phyloP scores from a whole-genome alignment of 2,888 invertebrate species.

The Drosophila koepferae region DNA sequence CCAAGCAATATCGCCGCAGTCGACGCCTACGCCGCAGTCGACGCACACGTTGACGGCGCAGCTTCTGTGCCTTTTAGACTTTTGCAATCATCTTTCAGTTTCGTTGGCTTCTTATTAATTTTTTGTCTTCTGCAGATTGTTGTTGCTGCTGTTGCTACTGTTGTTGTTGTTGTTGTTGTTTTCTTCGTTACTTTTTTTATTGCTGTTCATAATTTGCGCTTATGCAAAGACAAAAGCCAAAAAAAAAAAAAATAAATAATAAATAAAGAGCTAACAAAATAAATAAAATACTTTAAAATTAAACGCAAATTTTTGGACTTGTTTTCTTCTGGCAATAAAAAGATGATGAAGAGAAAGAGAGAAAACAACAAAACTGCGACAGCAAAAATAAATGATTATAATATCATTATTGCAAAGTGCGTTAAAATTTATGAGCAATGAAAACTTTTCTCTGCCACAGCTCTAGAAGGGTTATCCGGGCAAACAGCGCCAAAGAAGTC shows the following conservation, averaged over 20 bases:
- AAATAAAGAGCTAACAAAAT: neutral
- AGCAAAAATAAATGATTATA: constrained; percentile 53
- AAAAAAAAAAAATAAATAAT: neutral
- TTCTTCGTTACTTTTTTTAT: constrained; percentile 43
- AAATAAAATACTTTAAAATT: constrained; percentile 54
- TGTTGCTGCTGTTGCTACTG: constrained; percentile 14
- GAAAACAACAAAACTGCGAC: constrained; percentile 12
- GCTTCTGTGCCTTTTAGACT: constrained; percentile 34
- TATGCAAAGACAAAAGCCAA: constrained; percentile 50
- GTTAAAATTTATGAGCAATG: constrained; percentile 76
- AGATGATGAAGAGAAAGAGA: neutral
- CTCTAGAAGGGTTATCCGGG: constrained; percentile 27
- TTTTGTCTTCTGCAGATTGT: constrained; percentile 20
- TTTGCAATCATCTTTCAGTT: constrained; percentile 68
- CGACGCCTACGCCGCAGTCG: constrained; percentile 5
- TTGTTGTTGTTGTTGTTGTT: constrained; percentile 4
- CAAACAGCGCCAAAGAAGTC: neutral
- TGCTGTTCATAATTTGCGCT: constrained; percentile 63
- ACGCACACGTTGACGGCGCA: constrained; percentile 1
- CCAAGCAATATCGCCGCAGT: constrained; percentile 59
- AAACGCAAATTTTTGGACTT: constrained; percentile 64
- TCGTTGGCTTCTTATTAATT: constrained; percentile 56
- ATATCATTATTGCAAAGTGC: constrained; percentile 70
- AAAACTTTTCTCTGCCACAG: constrained; percentile 48
- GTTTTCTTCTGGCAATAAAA: constrained; percentile 58